Base-by-base conservation (phyloP, 2,113 vertebrate genomes). In the Oryzias melastigma region DNA sequence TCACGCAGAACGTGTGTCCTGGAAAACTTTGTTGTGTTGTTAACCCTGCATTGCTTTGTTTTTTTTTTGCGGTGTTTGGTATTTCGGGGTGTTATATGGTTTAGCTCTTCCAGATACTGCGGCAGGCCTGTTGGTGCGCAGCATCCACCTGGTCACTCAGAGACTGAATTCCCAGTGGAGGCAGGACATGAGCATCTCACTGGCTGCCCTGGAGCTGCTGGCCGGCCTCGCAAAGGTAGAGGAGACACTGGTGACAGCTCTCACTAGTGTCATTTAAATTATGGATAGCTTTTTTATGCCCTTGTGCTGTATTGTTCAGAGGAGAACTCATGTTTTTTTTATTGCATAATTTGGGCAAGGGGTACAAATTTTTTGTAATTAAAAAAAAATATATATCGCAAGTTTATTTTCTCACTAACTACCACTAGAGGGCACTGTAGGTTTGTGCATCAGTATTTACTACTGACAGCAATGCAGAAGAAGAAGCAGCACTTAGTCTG, bases 51-150 rank as follows among this genome's bases (percentile, higher is more conserved):
- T 92, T 95, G 91, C 94, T 83, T 71, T 77, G 57, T 89, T 94
- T 92, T 25, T 92, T 25, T 29, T 92, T 91, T 92, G 86, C 91
- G 92, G 91, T 93, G 80, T 92, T 78, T 93, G 93, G 91, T 92
- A 91, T 89, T 87, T 89, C 83, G 88, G 94, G 92, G 92, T 96
- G 85, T 90, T 77, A 87, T 95, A 96, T 93, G 94, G 94, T 94
- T 85, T 96, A 96, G 95, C 93, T 97, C 92, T 97, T 95, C 83
- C 95, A 98, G 96, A 98, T 95, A 96, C 95, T 56, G 96, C 96
- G 64, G 92, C 94, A 22, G 96, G 96, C 61, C 93, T 98, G 68
- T 92, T 98, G 92, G 95, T 97, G 63, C 95, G 95, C 85, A 96
- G 95, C 85, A 97, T 98, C 90, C 94, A 97, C 83, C 92, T 98